Percentiles rank a stretch among this genome's conserved stretches.
phyloP scores from a whole-genome alignment of 2,888 invertebrate species.

The Cyclophora albipunctata region DNA sequence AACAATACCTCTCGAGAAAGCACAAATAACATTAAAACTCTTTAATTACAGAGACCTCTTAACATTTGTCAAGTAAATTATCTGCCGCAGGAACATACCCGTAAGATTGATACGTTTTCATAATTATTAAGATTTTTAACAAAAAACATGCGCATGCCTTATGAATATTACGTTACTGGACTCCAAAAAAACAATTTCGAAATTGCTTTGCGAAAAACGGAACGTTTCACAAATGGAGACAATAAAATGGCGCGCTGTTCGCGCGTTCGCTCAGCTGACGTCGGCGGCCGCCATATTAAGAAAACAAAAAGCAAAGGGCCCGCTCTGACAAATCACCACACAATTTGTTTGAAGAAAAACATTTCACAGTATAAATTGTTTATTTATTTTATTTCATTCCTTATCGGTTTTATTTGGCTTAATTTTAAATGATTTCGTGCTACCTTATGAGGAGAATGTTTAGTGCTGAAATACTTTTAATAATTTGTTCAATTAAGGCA shows the following conservation, averaged over 20 bases:
- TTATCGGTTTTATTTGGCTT: background rate
- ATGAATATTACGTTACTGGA: background rate
- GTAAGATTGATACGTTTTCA: too few species aligned
- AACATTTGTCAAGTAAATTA: background rate
- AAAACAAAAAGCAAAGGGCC: slow-evolving; percentile 50
- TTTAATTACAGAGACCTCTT: background rate
- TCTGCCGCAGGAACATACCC: background rate
- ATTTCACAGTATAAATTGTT: slow-evolving; percentile 26
- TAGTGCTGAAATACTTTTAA: too few species aligned
- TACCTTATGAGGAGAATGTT: background rate
- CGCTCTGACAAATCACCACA: slow-evolving; percentile 66
- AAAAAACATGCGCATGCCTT: background rate
- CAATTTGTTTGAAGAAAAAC: slow-evolving; percentile 56
- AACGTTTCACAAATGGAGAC: slow-evolving; percentile 40
- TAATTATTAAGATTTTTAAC: background rate
- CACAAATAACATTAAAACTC: too few species aligned
- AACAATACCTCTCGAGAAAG: too few species aligned
- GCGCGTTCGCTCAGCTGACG: slow-evolving; percentile 36
- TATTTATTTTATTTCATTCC: slow-evolving; percentile 10
- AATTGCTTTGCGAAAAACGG: slow-evolving; percentile 31
- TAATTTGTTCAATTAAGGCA: too few species aligned
- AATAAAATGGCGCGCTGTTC: slow-evolving; percentile 38
- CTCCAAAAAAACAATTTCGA: slow-evolving; percentile 13
- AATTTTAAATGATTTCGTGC: background rate
- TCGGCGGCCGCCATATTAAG: slow-evolving; percentile 50